phyloP scores from a whole-genome alignment of 2,888 invertebrate genomes.

The Clusia tigrina region DNA sequence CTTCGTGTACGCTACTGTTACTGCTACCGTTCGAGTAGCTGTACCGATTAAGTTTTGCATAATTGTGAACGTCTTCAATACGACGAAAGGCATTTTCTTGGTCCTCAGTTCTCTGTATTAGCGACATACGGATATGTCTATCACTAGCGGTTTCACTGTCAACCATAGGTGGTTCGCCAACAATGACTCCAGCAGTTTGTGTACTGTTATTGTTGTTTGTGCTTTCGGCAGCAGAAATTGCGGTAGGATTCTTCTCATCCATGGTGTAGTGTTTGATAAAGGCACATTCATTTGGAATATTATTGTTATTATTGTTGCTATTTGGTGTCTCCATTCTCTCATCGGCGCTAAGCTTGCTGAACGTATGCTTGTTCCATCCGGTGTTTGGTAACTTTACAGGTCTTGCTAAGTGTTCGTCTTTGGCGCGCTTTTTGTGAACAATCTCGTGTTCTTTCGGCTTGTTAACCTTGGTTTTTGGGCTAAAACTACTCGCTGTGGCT shows the following conservation, averaged over 20 bases:
- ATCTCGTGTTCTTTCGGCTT: slow-evolving; percentile 30
- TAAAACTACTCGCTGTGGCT: background rate
- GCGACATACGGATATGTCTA: background rate
- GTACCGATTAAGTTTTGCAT: slow-evolving; percentile 59
- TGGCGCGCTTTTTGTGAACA: slow-evolving; percentile 33
- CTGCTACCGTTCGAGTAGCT: slow-evolving; percentile 44
- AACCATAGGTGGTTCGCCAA: slow-evolving; percentile 24
- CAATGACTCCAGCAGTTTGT: slow-evolving; percentile 1
- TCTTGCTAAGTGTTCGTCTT: slow-evolving; percentile 39
- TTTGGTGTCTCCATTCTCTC: slow-evolving; percentile 13
- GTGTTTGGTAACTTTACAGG: slow-evolving; percentile 39
- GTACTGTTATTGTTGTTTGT: slow-evolving; percentile 32
- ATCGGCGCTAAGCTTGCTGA: slow-evolving; percentile 32
- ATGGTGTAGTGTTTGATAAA: slow-evolving; percentile 34
- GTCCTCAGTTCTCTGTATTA: slow-evolving; percentile 54
- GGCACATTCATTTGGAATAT: slow-evolving; percentile 44
- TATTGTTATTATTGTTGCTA: slow-evolving; percentile 27
- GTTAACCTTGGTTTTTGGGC: slow-evolving; percentile 20
- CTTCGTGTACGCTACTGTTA: slow-evolving; percentile 44
- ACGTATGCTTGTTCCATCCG: slow-evolving; percentile 36
- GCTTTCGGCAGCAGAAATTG: slow-evolving; percentile 5
- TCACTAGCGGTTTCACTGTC: slow-evolving; percentile 17
- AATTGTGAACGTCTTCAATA: slow-evolving; percentile 63
- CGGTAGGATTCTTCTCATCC: background rate
- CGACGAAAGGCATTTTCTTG: slow-evolving; percentile 63